A percentile compares a stretch with the other conserved stretches of the same genome.
These are phyloP conservation scores for Trachymyrmex cornetzi DNA, from an alignment of 1,140 invertebrate genomes.

Conservation along the genomic window DNA sequence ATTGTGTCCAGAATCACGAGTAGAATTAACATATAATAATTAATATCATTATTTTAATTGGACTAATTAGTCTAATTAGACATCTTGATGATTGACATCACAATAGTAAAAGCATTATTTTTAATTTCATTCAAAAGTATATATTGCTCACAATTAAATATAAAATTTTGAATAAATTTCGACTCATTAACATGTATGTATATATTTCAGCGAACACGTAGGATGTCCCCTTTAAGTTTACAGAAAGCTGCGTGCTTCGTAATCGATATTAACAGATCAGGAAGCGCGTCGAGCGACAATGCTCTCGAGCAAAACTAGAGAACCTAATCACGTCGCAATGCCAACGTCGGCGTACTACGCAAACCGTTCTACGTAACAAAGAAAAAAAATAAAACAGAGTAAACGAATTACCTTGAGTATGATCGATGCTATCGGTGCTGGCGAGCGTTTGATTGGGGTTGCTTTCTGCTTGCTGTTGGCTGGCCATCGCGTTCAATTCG, in stretches of 20 bases:
- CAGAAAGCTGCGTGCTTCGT: conserved; percentile 41
- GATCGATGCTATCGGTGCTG: conserved; percentile 83
- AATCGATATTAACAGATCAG: conserved; percentile 45
- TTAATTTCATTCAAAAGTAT: not conserved
- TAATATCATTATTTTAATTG: not conserved
- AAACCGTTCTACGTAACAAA: conserved; percentile 49
- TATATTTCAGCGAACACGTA: not conserved
- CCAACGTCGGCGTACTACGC: conserved; percentile 46
- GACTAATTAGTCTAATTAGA: not conserved
- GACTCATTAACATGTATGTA: not conserved
- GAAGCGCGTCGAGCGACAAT: conserved; percentile 39
- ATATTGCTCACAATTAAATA: not conserved
- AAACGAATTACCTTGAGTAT: conserved; percentile 83
- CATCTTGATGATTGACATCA: not conserved
- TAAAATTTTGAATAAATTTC: not conserved
- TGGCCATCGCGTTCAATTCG: conserved; percentile 92
- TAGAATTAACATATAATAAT: not conserved
- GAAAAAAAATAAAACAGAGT: not conserved
- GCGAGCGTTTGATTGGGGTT: conserved; percentile 82
- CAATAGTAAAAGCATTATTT: not conserved
- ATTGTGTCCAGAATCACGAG: not conserved
- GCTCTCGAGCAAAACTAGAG: conserved; percentile 41
- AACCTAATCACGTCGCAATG: conserved; percentile 48
- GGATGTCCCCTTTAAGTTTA: not conserved
- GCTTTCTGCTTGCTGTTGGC: conserved; percentile 81